Base-by-base conservation (phyloP, 1,140 invertebrate species). In the Drosophila grimshawi region DNA sequence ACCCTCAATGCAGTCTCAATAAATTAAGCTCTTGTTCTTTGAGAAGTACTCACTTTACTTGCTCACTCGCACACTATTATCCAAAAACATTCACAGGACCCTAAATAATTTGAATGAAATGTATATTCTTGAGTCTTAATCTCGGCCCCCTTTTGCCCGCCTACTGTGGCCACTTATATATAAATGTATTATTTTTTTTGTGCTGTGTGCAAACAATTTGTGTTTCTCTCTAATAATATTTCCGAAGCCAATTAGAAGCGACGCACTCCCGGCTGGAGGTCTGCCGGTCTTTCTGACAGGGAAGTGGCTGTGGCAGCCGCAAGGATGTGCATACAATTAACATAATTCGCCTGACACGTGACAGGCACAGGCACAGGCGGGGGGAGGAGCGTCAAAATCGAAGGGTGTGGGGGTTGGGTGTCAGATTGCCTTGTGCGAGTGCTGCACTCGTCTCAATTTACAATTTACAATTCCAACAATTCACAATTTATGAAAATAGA, bases 331-430 rank as follows among this genome's bases (percentile, higher is more conserved):
- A 86, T 86, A 77, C 90, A 92, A 92, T 92, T 92, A 92, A 77
- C 90, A 92, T 92, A 92, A 92, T 92, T 92, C 80, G 82, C 63
- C 70, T 92, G 90, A 92, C 90, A 92, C 90, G 90, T 90, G 90
- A 83, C 90, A 80, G 53, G 56, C 37, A 37, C 52, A 30, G 52
- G 43, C 19, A 29, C 52, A 27, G 46, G 11, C 39, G 46, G 5
- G 48, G 4, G 7, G 41, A 30, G 8, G 37, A 43, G 11, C 29
- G 64, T 37, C 8, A 53, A 27, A 6, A 10, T 29, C 51, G 49
- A 29, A 37, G 11, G 37, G 49, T 2, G n/a, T 29, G 32, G 67
- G 51, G 10, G 19, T 19, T 19, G 52, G 29, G 86, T 80, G 81
- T 86, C 85, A 68, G 59, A 89, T 86, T 86, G 85, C 80, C 45